phyloP scores from a whole-genome alignment of 2,113 vertebrate genomes.

The Cervus canadensis region DNA sequence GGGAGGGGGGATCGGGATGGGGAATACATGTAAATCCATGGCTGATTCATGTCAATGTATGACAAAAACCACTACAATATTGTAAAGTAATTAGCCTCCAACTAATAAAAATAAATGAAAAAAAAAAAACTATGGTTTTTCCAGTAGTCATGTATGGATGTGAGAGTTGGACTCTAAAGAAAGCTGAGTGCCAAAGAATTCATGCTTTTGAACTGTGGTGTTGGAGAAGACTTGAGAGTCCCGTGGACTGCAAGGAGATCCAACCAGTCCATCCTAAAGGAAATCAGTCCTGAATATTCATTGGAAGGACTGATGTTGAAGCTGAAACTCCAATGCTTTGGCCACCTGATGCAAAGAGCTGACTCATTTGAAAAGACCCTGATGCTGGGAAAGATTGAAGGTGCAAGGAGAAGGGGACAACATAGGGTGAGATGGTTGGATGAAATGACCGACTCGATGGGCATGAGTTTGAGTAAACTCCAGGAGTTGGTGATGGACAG shows the following conservation, averaged over 20 bases:
- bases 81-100: too few species aligned
- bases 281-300: not conserved
- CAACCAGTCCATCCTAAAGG: not conserved
- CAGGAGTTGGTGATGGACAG: not conserved
- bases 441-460: not conserved
- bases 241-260: not conserved
- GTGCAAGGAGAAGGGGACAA: not conserved
- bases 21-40: too few species aligned
- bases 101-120: too few species aligned
- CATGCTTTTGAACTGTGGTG: not conserved
- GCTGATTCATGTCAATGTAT: too few species aligned
- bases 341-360: not conserved
- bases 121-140: not conserved
- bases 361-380: not conserved
- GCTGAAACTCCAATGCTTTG: not conserved
- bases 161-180: not conserved
- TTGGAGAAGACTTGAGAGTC: not conserved
- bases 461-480: not conserved
- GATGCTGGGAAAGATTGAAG: not conserved
- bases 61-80: too few species aligned
- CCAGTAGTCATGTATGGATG: not conserved
- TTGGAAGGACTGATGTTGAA: not conserved
- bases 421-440: not conserved
- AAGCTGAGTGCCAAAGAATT: not conserved
- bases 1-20: too few species aligned